Percentiles rank a stretch among this genome's conserved stretches.
phyloP scores from a whole-genome alignment of 1,140 invertebrate species.

The Sitobion miscanthi region DNA sequence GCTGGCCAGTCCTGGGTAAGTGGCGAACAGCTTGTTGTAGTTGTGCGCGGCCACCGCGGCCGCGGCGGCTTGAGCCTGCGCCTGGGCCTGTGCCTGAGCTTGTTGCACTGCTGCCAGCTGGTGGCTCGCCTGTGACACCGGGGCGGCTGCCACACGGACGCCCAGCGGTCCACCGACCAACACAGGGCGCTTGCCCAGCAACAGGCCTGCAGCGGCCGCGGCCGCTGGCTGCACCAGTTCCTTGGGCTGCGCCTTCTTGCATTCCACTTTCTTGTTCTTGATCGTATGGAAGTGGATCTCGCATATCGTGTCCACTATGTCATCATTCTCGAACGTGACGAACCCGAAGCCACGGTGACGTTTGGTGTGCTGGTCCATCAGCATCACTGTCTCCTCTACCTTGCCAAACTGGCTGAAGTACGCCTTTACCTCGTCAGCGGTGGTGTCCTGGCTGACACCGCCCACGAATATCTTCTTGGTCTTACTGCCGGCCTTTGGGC shows the following conservation, averaged over 20 bases:
- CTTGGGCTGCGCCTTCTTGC: constrained; percentile 91
- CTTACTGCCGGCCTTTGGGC: constrained; percentile 82
- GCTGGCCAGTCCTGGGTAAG: constrained; percentile 71
- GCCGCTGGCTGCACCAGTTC: constrained; percentile 76
- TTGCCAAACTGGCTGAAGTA: constrained; percentile 92
- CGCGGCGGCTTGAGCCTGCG: constrained; percentile 64
- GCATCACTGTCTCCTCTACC: constrained; percentile 90
- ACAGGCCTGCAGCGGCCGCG: constrained; percentile 64
- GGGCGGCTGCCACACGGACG: constrained; percentile 69
- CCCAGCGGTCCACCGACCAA: constrained; percentile 69
- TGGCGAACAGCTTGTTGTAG: constrained; percentile 75
- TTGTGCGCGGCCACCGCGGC: constrained; percentile 65
- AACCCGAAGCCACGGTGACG: constrained; percentile 89
- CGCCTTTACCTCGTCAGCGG: constrained; percentile 86
- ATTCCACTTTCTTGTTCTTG: constrained; percentile 92
- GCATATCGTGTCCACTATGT: constrained; percentile 88
- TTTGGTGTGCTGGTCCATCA: constrained; percentile 94
- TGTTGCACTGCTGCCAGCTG: constrained; percentile 65
- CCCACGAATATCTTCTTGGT: constrained; percentile 93
- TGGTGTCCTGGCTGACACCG: constrained; percentile 89
- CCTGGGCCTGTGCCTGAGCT: constrained; percentile 69
- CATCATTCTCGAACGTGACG: constrained; percentile 90
- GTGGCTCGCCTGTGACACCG: constrained; percentile 64
- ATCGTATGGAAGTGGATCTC: constrained; percentile 93
- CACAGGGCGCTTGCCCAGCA: constrained; percentile 77